Percentiles rank a stretch among this genome's conserved stretches.
Conservation (phyloP, 2,113 vertebrate species). For the Eptatretus burgeri region DNA sequence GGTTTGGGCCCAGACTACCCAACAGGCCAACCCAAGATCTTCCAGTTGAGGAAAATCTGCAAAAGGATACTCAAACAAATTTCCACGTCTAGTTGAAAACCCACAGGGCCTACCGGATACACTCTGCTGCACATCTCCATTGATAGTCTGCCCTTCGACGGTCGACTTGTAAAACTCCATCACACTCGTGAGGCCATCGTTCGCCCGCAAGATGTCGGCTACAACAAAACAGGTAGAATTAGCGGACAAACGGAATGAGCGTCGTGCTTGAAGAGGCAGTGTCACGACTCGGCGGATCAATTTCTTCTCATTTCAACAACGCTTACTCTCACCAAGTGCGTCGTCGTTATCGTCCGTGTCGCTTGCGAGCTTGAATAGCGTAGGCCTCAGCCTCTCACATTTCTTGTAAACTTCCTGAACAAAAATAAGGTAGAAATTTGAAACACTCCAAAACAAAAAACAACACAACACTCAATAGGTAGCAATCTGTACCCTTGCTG, state of each 20-base stretch:
- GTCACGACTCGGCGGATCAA: too few species aligned
- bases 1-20: too few species aligned
- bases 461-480: too few species aligned
- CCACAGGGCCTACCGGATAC: too few species aligned
- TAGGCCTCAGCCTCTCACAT: constrained; percentile 87
- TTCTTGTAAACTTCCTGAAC: constrained; percentile 65
- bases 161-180: constrained; percentile 69
- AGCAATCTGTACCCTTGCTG: too few species aligned
- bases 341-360: constrained; percentile 95
- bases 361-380: constrained; percentile 62
- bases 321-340: constrained; percentile 39
- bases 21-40: too few species aligned
- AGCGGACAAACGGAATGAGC: background rate
- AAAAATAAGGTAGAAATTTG: too few species aligned
- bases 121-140: constrained; percentile 21
- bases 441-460: too few species aligned
- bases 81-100: too few species aligned
- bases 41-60: too few species aligned
- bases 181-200: constrained; percentile 77
- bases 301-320: background rate
- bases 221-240: constrained; percentile 7
- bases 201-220: constrained; percentile 87
- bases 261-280: too few species aligned
- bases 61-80: too few species aligned
- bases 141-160: constrained; percentile 55